A percentile compares a stretch with the other conserved stretches of the same genome.
These are phyloP conservation scores for Sebastes minor DNA, from an alignment of 2,797 vertebrate species.

Conservation along the genomic window DNA sequence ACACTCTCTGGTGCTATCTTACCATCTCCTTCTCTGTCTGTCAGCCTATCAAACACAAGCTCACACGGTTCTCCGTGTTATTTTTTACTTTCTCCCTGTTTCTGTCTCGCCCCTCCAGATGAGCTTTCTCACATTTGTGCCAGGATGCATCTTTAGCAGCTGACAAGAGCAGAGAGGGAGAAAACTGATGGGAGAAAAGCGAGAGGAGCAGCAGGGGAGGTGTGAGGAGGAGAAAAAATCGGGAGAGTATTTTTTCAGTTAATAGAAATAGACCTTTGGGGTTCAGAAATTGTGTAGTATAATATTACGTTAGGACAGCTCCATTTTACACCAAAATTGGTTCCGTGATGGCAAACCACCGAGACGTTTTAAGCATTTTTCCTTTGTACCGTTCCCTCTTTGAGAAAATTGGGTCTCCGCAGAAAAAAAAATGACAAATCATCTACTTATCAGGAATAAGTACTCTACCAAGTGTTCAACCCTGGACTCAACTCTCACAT, in stretches of 20 bases:
- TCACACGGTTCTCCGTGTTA: constrained; percentile 35
- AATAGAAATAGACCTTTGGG: constrained; percentile 55
- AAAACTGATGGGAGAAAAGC: constrained; percentile 39
- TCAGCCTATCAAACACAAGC: constrained; percentile 44
- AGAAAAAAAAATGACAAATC: constrained; percentile 42
- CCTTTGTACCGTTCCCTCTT: constrained; percentile 20
- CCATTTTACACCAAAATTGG: constrained; percentile 61
- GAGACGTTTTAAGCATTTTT: constrained; percentile 40
- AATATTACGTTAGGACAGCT: constrained; percentile 58
- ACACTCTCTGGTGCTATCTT: constrained; percentile 28
- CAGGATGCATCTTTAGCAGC: constrained; percentile 53
- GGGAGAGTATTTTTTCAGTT: constrained; percentile 29
- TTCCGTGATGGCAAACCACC: constrained; percentile 42
- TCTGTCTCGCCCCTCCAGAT: constrained; percentile 42
- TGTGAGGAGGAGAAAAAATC: constrained; percentile 4
- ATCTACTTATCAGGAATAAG: constrained; percentile 43
- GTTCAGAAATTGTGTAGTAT: constrained; percentile 50
- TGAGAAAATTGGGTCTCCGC: constrained; percentile 47
- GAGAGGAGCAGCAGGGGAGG: constrained; percentile 30
- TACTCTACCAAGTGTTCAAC: constrained; percentile 32
- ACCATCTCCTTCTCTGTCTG: constrained; percentile 18
- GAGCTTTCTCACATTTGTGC: constrained; percentile 55
- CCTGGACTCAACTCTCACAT: constrained; percentile 21
- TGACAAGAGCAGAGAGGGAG: constrained; percentile 46
- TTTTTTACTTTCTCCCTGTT: constrained; percentile 33